Conservation (phyloP, 2,113 vertebrate genomes). For the Hystrix cristata region DNA sequence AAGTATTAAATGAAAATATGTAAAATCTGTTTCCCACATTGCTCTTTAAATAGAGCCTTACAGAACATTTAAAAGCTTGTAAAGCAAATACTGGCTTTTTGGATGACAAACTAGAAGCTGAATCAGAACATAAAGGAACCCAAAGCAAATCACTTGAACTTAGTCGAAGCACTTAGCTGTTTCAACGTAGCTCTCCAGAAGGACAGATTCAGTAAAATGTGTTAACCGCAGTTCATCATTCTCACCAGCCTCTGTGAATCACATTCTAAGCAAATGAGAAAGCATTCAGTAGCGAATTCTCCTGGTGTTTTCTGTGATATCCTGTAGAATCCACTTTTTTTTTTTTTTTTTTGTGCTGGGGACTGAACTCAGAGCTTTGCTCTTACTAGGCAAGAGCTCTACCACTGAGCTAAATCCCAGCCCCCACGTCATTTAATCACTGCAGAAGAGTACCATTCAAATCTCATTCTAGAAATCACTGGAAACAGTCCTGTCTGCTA, state of each 20-base stretch:
- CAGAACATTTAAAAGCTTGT: neutral
- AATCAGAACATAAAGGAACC: slow-evolving; percentile 22
- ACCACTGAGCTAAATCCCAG: no score
- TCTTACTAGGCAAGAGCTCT: no score
- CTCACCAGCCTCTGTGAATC: neutral
- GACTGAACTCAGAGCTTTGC: no score
- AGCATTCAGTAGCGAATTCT: neutral
- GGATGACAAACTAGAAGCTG: neutral
- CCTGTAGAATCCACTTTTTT: neutral
- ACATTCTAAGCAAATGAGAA: neutral
- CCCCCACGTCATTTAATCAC: neutral
- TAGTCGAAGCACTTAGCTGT: neutral
- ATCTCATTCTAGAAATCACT: neutral
- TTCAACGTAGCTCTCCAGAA: slow-evolving; percentile 38
- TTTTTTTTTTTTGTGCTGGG: no score
- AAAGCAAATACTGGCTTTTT: neutral
- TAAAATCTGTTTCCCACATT: neutral
- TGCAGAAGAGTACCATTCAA: neutral
- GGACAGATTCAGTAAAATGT: neutral
- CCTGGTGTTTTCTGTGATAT: neutral
- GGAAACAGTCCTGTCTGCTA: neutral
- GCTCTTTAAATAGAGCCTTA: neutral
- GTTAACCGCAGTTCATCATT: neutral
- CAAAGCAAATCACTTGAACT: slow-evolving; percentile 8
- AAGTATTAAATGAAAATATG: slow-evolving; percentile 10